Percentiles rank a stretch among this genome's conserved stretches.
These are phyloP conservation scores for Bombus ignitus DNA, from an alignment of 1,140 invertebrate species.

Conservation along the genomic window DNA sequence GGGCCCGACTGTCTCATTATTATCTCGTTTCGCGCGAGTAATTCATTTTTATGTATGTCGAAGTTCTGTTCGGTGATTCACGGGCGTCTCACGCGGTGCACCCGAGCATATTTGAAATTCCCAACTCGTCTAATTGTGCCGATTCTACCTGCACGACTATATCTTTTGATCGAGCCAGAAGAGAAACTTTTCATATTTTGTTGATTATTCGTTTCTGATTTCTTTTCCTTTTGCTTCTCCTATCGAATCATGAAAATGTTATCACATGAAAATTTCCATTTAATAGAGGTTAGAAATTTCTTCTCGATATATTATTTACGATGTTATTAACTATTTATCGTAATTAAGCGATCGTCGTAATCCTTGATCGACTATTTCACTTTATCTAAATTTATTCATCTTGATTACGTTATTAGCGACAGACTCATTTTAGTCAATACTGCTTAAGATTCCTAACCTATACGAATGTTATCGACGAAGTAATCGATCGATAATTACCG, in stretches of 20 bases:
- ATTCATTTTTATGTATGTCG: constrained; percentile 70
- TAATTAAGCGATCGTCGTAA: neutral
- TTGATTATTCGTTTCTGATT: neutral
- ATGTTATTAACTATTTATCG: constrained; percentile 2
- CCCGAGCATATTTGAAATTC: constrained; percentile 19
- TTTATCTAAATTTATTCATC: constrained; percentile 39
- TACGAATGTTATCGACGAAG: neutral
- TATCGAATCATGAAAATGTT: neutral
- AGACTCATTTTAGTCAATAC: neutral
- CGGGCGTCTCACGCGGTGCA: constrained; percentile 34
- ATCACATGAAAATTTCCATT: neutral
- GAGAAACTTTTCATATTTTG: neutral
- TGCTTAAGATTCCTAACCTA: neutral
- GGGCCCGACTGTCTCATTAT: constrained; percentile 66
- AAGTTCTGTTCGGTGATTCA: constrained; percentile 61
- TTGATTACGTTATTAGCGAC: neutral
- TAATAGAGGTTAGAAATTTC: neutral
- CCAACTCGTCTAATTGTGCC: constrained; percentile 11
- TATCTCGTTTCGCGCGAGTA: constrained; percentile 66
- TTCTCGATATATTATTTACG: too few relatives aligned
- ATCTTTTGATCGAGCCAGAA: neutral
- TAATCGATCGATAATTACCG: neutral
- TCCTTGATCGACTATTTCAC: neutral
- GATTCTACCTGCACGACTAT: neutral
- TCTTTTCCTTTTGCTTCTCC: neutral